Base-by-base conservation (phyloP, 2,888 invertebrate species). In the Trisateles emortualis region DNA sequence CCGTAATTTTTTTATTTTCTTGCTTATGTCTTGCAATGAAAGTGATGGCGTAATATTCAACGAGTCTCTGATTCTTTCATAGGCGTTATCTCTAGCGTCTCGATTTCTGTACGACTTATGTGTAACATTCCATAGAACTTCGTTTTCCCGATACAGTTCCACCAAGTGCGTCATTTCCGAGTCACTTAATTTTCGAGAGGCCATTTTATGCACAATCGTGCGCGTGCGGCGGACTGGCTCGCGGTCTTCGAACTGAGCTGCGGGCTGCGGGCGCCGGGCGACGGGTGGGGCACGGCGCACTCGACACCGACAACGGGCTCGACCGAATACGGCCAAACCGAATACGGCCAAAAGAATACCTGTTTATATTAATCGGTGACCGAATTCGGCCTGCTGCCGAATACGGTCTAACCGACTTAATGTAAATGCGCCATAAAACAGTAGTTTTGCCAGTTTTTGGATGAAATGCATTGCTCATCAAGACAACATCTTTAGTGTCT, bases 381-480 rank as follows among this genome's bases (percentile, higher is more conserved):
- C 50, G 51, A 55, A 50, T n/a, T n/a, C n/a, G n/a, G n/a, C n/a
- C n/a, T n/a, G n/a, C n/a, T n/a, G n/a, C n/a, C n/a, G n/a, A n/a
- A n/a, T n/a, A n/a, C n/a, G n/a, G n/a, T n/a, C n/a, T n/a, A n/a
- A n/a, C n/a, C n/a, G n/a, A n/a, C n/a, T n/a, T n/a, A n/a, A n/a
- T n/a, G n/a, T n/a, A n/a, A n/a, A n/a, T n/a, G n/a, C n/a, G n/a
- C 42, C 64, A 56, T 4, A 8, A 1, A 9, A 44, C 48, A 17
- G 26, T 67, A 1, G 58, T 67, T 52, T 45, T 33, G 29, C 47
- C 42, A 1, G 51, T 40, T 53, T 66, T 68, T 29, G 69, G 70
- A 54, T 74, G 67, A 50, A 71, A 73, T 19, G 73, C 70, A 43
- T 54, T 74, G 29, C 58, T 67, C 38, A 76, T 39, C 6, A 76